Percentiles rank a stretch among this genome's conserved stretches.
Conservation (phyloP, 2,113 vertebrate species). For the Pelodiscus sinensis region DNA sequence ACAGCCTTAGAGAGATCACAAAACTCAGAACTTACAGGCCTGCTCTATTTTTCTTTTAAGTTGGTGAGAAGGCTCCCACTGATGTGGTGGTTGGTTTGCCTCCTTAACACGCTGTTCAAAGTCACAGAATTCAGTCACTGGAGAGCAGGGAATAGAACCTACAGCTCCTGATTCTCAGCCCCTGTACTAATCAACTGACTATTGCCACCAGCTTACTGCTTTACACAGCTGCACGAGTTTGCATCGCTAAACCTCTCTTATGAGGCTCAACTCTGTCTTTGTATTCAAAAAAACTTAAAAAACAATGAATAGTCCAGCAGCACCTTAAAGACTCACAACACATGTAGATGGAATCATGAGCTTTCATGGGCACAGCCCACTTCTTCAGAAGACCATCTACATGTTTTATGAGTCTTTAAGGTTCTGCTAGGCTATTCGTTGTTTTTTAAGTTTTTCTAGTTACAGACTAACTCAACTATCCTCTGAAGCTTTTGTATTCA, state of each 20-base stretch:
- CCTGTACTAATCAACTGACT: conserved; percentile 19
- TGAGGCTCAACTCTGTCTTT: neutral
- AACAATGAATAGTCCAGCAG: too few species aligned
- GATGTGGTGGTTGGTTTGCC: conserved; percentile 3
- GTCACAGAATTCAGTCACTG: neutral
- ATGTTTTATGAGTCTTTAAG: too few species aligned
- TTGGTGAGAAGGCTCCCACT: neutral
- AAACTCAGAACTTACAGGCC: neutral
- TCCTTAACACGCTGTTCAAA: neutral
- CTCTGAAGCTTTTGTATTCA: neutral
- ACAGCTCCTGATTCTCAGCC: neutral
- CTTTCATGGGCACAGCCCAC: too few species aligned
- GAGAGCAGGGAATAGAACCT: conserved; percentile 18
- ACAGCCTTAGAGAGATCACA: conserved; percentile 1
- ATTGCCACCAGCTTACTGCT: neutral
- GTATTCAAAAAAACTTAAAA: too few species aligned
- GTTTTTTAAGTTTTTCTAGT: too few species aligned
- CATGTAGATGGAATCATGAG: too few species aligned
- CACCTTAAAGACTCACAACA: too few species aligned
- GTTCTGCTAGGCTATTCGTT: too few species aligned
- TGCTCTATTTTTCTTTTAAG: neutral
- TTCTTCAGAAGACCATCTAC: too few species aligned
- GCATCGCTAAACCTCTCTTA: neutral
- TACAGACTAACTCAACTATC: neutral
- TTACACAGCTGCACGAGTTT: neutral